phyloP scores from a whole-genome alignment of 2,888 invertebrate genomes.

The Aphidius colemani region DNA sequence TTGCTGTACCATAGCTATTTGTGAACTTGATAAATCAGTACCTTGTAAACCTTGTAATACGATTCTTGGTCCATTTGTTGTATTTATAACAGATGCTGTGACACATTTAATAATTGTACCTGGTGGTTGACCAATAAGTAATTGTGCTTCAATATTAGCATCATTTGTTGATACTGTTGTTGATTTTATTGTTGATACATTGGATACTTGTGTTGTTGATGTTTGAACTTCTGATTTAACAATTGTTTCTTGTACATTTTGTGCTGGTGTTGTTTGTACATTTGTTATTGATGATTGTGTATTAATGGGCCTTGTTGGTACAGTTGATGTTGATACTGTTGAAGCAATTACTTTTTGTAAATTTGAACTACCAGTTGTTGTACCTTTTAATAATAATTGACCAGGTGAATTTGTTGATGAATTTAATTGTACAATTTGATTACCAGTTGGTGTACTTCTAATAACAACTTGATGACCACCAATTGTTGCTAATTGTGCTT shows the following conservation, averaged over 20 bases:
- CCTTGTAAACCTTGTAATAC: constrained; percentile 85
- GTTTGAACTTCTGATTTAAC: constrained; percentile 22
- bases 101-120: constrained; percentile 87
- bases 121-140: constrained; percentile 79
- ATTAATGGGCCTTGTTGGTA: constrained; percentile 36
- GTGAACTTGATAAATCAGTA: constrained; percentile 80
- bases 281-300: constrained; percentile 37
- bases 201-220: constrained; percentile 36
- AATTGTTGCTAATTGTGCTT: constrained; percentile 81
- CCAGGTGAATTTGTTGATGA: constrained; percentile 46
- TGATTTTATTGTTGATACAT: constrained; percentile 45
- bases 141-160: constrained; percentile 70
- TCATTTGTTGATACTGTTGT: constrained; percentile 50
- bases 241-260: constrained; percentile 22
- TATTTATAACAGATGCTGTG: constrained; percentile 85
- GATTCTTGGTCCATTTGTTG: constrained; percentile 81
- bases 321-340: constrained; percentile 34
- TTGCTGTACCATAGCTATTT: constrained; percentile 81
- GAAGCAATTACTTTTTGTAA: constrained; percentile 33
- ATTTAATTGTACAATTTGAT: constrained; percentile 70
- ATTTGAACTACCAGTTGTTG: constrained; percentile 39
- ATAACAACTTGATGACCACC: constrained; percentile 86
- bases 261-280: constrained; percentile 38
- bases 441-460: constrained; percentile 70
- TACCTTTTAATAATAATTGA: constrained; percentile 51